Percentiles rank a stretch among this genome's conserved stretches.
Evolutionary conservation across 2,113 vertebrate genomes (phyloP).

Genomic region (Neodon shergylaensis): DNA sequence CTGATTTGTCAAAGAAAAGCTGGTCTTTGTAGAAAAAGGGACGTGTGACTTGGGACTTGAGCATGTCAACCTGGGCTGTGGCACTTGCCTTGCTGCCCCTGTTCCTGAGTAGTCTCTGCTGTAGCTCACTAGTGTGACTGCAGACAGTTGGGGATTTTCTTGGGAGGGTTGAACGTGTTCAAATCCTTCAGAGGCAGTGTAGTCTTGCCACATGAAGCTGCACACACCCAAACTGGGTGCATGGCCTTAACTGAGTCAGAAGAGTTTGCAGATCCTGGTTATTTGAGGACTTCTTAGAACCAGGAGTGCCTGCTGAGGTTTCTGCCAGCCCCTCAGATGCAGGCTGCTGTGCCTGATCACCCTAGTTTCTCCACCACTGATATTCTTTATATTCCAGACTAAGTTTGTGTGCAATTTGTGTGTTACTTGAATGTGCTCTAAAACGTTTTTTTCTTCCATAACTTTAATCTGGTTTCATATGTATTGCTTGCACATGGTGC

Average conservation of each 20-base stretch:
- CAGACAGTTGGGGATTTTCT: background rate
- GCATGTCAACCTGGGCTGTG: background rate
- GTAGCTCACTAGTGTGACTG: background rate
- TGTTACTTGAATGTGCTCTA: background rate
- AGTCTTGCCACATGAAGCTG: background rate
- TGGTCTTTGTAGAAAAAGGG: background rate
- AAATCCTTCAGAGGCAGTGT: background rate
- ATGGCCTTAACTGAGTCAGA: background rate
- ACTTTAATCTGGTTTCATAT: background rate
- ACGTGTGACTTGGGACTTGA: background rate
- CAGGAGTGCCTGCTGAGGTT: background rate
- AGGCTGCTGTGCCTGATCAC: background rate
- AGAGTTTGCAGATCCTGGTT: background rate
- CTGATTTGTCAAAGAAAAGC: background rate
- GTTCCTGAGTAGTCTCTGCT: background rate
- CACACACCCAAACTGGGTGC: background rate
- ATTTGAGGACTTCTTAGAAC: background rate
- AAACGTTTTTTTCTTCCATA: background rate
- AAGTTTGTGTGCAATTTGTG: background rate
- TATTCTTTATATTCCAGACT: background rate
- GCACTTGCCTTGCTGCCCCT: background rate
- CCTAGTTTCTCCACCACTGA: background rate
- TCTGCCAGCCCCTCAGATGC: background rate
- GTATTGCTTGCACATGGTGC: background rate
- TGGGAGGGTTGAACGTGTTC: background rate